Percentiles rank a stretch among this genome's conserved stretches.
These are phyloP conservation scores for Epiperipatus broadwayi DNA, from an alignment of 2,888 invertebrate species.

Conservation along the genomic window DNA sequence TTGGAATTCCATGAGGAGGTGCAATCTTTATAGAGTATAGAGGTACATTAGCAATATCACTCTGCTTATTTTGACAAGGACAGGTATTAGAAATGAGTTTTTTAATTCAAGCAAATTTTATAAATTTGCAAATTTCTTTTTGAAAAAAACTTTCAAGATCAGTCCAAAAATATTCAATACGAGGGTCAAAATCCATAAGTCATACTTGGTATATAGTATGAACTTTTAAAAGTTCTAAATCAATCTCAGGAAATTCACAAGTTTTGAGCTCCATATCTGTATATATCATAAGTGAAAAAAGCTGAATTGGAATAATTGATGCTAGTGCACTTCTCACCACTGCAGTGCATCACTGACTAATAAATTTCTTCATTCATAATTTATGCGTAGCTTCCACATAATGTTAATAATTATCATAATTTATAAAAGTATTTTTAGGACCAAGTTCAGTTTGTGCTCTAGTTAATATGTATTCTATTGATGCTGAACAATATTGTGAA, in stretches of 20 bases:
- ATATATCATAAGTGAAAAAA: conserved; percentile 22
- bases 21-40: conserved; percentile 31
- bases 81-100: conserved; percentile 27
- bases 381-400: conserved; percentile 23
- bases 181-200: conserved; percentile 25
- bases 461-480: no score
- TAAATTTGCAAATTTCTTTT: conserved; percentile 26
- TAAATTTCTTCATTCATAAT: conserved; percentile 22
- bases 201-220: conserved; percentile 30
- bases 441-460: no score
- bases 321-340: conserved; percentile 24
- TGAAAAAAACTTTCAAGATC: conserved; percentile 24
- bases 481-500: no score
- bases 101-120: conserved; percentile 30
- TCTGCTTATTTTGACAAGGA: conserved; percentile 24
- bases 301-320: conserved; percentile 22
- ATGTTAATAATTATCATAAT: conserved; percentile 25
- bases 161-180: conserved; percentile 28
- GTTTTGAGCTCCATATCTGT: conserved; percentile 24
- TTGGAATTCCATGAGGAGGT: conserved; percentile 25
- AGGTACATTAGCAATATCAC: conserved; percentile 26
- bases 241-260: conserved; percentile 25
- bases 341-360: conserved; percentile 20
- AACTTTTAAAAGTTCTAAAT: conserved; percentile 26
- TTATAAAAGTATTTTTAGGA: no score